phyloP scores from a whole-genome alignment of 1,140 invertebrate genomes.

The Varroa destructor region DNA sequence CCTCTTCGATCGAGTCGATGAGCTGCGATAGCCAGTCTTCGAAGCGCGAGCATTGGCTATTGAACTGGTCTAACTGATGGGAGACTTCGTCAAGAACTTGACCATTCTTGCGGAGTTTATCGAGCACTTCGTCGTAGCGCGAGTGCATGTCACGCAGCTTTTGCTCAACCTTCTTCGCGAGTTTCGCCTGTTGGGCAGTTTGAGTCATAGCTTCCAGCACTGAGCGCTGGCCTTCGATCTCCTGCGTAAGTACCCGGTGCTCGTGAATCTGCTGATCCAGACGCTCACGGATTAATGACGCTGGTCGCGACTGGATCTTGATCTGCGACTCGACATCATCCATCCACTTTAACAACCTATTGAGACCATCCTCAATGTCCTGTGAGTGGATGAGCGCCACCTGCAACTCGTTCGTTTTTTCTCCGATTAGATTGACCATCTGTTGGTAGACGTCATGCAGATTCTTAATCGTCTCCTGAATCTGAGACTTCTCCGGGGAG shows the following conservation, averaged over 20 bases:
- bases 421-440: constrained; percentile 53
- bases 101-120: constrained; percentile 59
- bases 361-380: constrained; percentile 80
- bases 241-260: constrained; percentile 60
- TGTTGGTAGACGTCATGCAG: constrained; percentile 63
- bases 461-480: constrained; percentile 62
- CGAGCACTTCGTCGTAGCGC: constrained; percentile 68
- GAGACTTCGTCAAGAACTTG: constrained; percentile 69
- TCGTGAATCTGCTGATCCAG: constrained; percentile 76
- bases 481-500: constrained; percentile 54
- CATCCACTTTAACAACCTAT: constrained; percentile 68
- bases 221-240: constrained; percentile 67
- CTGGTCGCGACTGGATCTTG: constrained; percentile 58
- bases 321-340: constrained; percentile 62
- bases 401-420: constrained; percentile 69
- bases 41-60: constrained; percentile 38
- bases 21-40: constrained; percentile 46
- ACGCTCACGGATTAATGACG: constrained; percentile 71
- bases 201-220: constrained; percentile 66
- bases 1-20: constrained; percentile 58
- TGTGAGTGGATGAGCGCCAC: constrained; percentile 78
- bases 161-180: constrained; percentile 74
- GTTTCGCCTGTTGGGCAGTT: constrained; percentile 60
- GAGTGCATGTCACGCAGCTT: constrained; percentile 68
- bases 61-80: constrained; percentile 43